These are phyloP conservation scores for Pelodiscus sinensis DNA, from an alignment of 2,113 vertebrate genomes.

Conservation along the genomic window DNA sequence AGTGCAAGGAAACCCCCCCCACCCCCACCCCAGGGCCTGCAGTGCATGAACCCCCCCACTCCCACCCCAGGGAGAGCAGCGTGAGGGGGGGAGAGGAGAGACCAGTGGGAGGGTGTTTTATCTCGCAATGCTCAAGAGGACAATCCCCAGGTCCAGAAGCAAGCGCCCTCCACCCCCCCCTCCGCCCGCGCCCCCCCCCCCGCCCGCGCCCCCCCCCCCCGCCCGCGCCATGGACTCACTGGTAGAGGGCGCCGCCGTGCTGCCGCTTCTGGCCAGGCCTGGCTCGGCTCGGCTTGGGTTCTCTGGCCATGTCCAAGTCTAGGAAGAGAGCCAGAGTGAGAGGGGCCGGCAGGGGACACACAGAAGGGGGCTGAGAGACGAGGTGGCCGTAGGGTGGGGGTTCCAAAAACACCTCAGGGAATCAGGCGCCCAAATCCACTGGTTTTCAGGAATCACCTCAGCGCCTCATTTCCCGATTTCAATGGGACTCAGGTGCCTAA, in stretches of 20 bases:
- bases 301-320: constrained; percentile 67
- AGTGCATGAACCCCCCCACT: no score
- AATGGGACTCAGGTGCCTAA: not conserved
- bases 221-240: constrained; percentile 61
- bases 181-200: not conserved
- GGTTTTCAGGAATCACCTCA: not conserved
- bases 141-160: not conserved
- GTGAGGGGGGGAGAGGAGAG: not conserved
- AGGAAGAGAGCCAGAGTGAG: not conserved
- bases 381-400: not conserved
- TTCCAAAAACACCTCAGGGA: not conserved
- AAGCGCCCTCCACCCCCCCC: accelerated
- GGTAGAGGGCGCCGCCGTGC: constrained; percentile 37
- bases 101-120: no score
- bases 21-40: no score
- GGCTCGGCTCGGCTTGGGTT: constrained; percentile 30
- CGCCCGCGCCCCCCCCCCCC: accelerated
- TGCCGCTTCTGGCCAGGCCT: constrained; percentile 64
- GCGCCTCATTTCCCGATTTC: not conserved
- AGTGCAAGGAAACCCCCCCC: no score
- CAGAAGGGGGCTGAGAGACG: not conserved
- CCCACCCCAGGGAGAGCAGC: not conserved
- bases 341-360: not conserved
- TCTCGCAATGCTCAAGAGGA: not conserved
- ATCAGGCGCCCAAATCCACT: not conserved